Percentiles rank a stretch among this genome's conserved stretches.
phyloP scores from a whole-genome alignment of 2,113 vertebrate genomes.

The Leuciscus idus region DNA sequence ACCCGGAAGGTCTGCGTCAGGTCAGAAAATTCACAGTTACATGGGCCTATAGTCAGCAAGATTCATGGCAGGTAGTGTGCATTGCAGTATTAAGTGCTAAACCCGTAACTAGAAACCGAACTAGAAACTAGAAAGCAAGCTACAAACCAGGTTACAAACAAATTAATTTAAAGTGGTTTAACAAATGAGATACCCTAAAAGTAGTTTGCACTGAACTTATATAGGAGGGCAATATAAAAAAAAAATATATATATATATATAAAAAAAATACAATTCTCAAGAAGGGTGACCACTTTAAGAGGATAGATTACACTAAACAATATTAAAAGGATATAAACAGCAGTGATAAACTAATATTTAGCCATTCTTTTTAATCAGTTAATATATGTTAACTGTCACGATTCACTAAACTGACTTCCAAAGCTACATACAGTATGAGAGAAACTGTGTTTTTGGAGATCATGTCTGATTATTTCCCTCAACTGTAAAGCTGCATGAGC shows the following conservation, averaged over 20 bases:
- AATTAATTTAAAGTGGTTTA: neutral
- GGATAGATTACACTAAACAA: neutral
- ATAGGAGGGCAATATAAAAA: neutral
- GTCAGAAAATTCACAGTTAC: constrained; percentile 58
- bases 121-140: neutral
- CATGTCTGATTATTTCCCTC: neutral
- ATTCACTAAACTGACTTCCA: no score
- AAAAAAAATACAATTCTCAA: neutral
- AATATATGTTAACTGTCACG: no score
- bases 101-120: no score
- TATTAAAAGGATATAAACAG: neutral
- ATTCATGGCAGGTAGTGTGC: constrained; percentile 28
- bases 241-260: no score
- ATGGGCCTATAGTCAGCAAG: constrained; percentile 27
- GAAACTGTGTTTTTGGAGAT: neutral
- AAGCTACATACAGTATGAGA: no score
- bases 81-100: constrained; percentile 31
- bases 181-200: neutral
- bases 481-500: neutral
- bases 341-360: no score
- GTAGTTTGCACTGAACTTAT: neutral
- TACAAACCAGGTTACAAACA: neutral
- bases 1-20: constrained; percentile 57
- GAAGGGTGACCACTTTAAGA: neutral
- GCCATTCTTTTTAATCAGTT: no score